A percentile compares a stretch with the other conserved stretches of the same genome.
phyloP scores from a whole-genome alignment of 1,140 invertebrate genomes.

The Nilaparvata lugens region DNA sequence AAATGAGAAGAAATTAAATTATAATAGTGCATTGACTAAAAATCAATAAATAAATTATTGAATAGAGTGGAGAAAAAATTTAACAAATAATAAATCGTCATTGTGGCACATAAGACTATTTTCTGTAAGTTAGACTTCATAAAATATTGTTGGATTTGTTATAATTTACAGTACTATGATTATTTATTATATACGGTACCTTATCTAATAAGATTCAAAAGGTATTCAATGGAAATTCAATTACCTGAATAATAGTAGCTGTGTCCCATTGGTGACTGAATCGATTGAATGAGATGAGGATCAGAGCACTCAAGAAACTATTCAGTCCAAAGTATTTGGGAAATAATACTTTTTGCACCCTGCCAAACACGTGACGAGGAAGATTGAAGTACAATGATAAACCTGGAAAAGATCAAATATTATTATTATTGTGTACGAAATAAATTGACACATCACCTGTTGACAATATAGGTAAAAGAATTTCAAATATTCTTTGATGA shows the following conservation, averaged over 20 bases:
- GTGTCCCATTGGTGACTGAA: conserved; percentile 36
- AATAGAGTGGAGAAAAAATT: too few species aligned
- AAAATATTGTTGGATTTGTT: too few species aligned
- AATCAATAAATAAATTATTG: too few species aligned
- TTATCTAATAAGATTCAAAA: too few species aligned
- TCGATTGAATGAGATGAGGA: conserved; percentile 55
- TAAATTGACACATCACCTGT: conserved; percentile 8
- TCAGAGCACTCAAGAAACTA: conserved; percentile 57
- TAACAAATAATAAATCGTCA: too few species aligned
- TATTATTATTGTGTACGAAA: neutral
- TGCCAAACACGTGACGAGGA: conserved; percentile 69
- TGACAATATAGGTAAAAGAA: neutral
- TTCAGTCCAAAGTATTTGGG: conserved; percentile 76
- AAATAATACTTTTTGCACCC: conserved; percentile 75
- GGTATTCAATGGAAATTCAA: too few species aligned
- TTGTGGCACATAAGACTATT: too few species aligned
- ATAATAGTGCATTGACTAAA: too few species aligned
- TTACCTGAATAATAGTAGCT: conserved; percentile 40
- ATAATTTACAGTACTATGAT: too few species aligned
- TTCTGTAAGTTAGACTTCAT: too few species aligned
- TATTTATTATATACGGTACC: too few species aligned
- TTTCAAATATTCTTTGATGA: neutral
- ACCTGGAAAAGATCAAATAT: conserved; percentile 43
- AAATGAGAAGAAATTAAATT: too few species aligned
- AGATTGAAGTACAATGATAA: conserved; percentile 72